These are phyloP conservation scores for Stichopus horrens DNA, from an alignment of 53 echinoderm and acorn worm species.

Conservation along the genomic window DNA sequence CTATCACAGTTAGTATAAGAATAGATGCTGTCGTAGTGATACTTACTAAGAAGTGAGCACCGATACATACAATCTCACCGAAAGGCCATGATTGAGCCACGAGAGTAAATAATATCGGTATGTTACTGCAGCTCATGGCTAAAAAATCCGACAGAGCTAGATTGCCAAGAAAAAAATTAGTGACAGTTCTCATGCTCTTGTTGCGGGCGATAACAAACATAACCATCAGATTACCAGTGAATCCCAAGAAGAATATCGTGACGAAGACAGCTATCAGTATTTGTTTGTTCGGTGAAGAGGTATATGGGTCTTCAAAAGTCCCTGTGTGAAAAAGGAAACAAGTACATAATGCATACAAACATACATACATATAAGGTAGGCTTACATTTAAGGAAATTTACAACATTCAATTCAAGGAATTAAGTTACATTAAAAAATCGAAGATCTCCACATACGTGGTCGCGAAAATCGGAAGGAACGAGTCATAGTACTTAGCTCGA, in stretches of 20 bases:
- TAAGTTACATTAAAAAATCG: too few relatives aligned
- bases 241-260: conserved; percentile 70
- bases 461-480: too few relatives aligned
- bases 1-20: conserved; percentile 77
- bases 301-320: conserved; percentile 58
- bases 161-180: conserved; percentile 91
- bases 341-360: too few relatives aligned
- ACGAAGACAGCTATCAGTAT: conserved; percentile 73
- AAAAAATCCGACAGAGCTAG: conserved; percentile 82
- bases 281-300: conserved; percentile 55
- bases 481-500: too few relatives aligned
- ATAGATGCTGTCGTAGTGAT: conserved; percentile 80
- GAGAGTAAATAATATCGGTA: conserved; percentile 75
- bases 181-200: conserved; percentile 91
- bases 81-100: conserved; percentile 69
- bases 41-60: conserved; percentile 62
- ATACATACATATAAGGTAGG: too few relatives aligned
- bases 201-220: conserved; percentile 83
- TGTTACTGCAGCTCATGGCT: conserved; percentile 79
- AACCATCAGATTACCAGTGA: conserved; percentile 82
- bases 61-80: conserved; percentile 66
- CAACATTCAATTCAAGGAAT: too few relatives aligned
- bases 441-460: too few relatives aligned
- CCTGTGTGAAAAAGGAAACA: too few relatives aligned
- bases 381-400: too few relatives aligned